Percentiles rank a stretch among this genome's conserved stretches.
Conservation (phyloP, 1,140 invertebrate genomes). For the Bombus superbus region DNA sequence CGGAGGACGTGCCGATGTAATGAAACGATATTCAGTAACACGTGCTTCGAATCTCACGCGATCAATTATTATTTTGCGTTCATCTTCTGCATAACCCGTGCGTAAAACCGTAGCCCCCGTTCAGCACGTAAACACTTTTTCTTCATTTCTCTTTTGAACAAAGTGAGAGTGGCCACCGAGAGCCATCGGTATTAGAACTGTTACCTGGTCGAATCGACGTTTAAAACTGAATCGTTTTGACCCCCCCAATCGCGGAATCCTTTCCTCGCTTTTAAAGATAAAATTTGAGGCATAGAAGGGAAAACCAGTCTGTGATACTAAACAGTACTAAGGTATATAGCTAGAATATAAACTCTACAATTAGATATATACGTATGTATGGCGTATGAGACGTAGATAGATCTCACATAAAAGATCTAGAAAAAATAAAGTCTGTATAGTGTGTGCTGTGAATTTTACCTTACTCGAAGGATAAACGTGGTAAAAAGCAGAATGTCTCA, state of each 20-base stretch:
- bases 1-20: conserved; percentile 56
- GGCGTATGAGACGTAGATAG: conserved; percentile 55
- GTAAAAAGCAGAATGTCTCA: conserved; percentile 70
- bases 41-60: conserved; percentile 51
- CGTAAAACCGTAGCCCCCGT: conserved; percentile 56
- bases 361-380: conserved; percentile 53
- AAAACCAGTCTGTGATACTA: conserved; percentile 81
- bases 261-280: conserved; percentile 53
- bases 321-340: conserved; percentile 76
- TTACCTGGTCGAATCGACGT: conserved; percentile 29
- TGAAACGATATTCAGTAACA: conserved; percentile 69
- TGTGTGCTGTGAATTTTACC: conserved; percentile 49
- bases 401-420: conserved; percentile 54
- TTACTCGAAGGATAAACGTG: conserved; percentile 42
- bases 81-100: conserved; percentile 63
- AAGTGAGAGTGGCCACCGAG: conserved; percentile 45
- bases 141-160: conserved; percentile 62
- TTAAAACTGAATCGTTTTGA: conserved; percentile 18
- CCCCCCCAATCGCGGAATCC: conserved; percentile 10
- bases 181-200: conserved; percentile 52
- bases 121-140: conserved; percentile 67
- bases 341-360: conserved; percentile 62
- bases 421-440: conserved; percentile 53
- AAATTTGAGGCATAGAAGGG: conserved; percentile 57
- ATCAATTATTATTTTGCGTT: conserved; percentile 56